Evolutionary conservation across 2,113 vertebrate genomes (phyloP).

Genomic region (Oreochromis tanganicae): DNA sequence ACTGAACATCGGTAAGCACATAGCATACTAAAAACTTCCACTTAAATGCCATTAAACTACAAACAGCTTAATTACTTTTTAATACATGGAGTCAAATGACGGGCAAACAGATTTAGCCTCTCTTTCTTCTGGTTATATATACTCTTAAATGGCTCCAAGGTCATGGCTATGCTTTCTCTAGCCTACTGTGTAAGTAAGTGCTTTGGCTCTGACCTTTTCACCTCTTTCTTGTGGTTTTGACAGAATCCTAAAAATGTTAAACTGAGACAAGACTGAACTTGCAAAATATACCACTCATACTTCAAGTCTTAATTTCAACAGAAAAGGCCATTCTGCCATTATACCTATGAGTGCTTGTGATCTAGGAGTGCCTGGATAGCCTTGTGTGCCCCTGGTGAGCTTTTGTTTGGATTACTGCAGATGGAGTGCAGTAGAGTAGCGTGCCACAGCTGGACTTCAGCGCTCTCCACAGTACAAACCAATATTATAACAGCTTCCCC

Average conservation of each 20-base stretch:
- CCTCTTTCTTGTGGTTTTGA: not conserved
- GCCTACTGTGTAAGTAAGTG: not conserved
- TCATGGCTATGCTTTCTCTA: not conserved
- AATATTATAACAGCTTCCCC: constrained; percentile 63
- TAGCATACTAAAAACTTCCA: not conserved
- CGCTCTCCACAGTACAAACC: constrained; percentile 34
- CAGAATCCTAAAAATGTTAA: not conserved
- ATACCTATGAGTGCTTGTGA: not conserved
- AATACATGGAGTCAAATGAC: not conserved
- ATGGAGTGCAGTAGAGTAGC: constrained; percentile 38
- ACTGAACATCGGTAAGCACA: not conserved
- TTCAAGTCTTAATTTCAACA: not conserved
- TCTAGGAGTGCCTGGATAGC: not conserved
- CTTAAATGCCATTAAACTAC: not conserved
- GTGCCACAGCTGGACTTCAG: constrained; percentile 33
- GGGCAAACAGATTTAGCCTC: not conserved
- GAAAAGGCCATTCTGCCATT: not conserved
- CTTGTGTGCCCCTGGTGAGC: not conserved
- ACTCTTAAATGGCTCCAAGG: not conserved
- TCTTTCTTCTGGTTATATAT: not conserved
- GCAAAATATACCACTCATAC: not conserved
- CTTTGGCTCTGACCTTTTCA: not conserved
- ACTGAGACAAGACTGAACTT: not conserved
- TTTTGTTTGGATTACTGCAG: constrained; percentile 37
- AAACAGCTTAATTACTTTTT: not conserved